Evolutionary conservation across 2,888 invertebrate species (phyloP).

Genomic region (Chrysomela aeneicollis): DNA sequence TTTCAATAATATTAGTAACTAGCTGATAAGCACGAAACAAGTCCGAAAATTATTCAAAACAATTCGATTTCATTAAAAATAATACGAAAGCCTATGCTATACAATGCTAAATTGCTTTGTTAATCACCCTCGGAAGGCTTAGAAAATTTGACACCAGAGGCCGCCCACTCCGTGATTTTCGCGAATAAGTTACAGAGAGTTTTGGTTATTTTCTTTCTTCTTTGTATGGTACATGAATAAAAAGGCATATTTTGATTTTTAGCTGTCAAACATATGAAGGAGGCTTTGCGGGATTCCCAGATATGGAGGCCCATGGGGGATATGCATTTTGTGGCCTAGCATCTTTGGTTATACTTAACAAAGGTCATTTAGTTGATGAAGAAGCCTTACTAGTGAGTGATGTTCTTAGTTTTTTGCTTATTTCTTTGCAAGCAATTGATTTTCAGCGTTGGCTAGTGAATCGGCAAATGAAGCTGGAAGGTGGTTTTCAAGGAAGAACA

Average conservation of each 20-base stretch:
- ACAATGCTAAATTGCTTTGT: too few species aligned
- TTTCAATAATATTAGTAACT: too few species aligned
- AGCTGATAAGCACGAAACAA: too few species aligned
- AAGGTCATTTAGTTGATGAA: slow-evolving; percentile 77
- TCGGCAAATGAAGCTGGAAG: slow-evolving; percentile 93
- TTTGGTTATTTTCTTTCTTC: too few species aligned
- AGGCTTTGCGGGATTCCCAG: slow-evolving; percentile 93
- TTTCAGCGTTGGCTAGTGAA: slow-evolving; percentile 84
- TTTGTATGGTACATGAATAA: too few species aligned
- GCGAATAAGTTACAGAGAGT: too few species aligned
- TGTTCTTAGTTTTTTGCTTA: neutral
- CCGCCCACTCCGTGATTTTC: too few species aligned
- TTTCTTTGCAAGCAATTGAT: neutral
- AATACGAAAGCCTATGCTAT: too few species aligned
- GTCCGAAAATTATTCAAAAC: too few species aligned
- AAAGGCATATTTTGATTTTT: slow-evolving; percentile 38
- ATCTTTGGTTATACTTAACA: slow-evolving; percentile 82
- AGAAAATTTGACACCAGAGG: too few species aligned
- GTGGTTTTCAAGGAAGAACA: slow-evolving; percentile 97
- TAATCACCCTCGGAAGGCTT: too few species aligned
- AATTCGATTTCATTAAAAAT: too few species aligned
- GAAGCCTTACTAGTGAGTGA: slow-evolving; percentile 72
- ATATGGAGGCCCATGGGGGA: slow-evolving; percentile 99
- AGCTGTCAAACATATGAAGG: slow-evolving; percentile 99
- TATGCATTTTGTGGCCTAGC: slow-evolving; percentile 98